These are phyloP conservation scores for Adineta ricciae DNA, from an alignment of 2,888 invertebrate species.

Conservation along the genomic window DNA sequence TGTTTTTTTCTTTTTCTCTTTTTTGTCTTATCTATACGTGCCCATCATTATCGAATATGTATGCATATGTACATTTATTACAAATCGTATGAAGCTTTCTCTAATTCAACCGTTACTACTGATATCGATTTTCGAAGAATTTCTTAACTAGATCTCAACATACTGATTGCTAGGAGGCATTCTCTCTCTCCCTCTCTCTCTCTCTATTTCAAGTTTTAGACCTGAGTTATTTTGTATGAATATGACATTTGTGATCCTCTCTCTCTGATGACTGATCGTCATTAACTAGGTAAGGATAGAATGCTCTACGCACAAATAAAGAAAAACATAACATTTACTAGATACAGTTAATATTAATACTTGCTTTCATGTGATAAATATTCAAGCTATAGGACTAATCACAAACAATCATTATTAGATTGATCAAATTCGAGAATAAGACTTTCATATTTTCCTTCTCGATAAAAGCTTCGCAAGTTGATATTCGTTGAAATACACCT, in stretches of 20 bases:
- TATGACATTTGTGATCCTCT: background rate
- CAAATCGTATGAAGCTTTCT: background rate
- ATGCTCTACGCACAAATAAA: background rate
- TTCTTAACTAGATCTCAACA: too few species aligned
- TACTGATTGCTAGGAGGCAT: too few species aligned
- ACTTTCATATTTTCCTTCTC: background rate
- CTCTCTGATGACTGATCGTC: background rate
- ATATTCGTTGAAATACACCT: background rate
- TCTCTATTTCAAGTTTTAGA: background rate
- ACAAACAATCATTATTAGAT: background rate
- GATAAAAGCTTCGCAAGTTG: background rate
- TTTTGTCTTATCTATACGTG: conserved; percentile 11
- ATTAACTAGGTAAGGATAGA: background rate
- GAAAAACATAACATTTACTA: too few species aligned
- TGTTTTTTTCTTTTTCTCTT: background rate
- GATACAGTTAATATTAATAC: too few species aligned
- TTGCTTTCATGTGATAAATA: too few species aligned
- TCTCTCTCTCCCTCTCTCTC: background rate
- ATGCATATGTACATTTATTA: background rate
- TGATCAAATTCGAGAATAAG: background rate
- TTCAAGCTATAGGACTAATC: background rate
- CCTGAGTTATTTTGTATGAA: background rate
- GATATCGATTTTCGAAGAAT: background rate
- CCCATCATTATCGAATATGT: background rate
- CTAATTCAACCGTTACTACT: background rate